Evolutionary conservation across 92 coral and sea anemone species (phyloP).

Genomic region (Blastomussa wellsi): DNA sequence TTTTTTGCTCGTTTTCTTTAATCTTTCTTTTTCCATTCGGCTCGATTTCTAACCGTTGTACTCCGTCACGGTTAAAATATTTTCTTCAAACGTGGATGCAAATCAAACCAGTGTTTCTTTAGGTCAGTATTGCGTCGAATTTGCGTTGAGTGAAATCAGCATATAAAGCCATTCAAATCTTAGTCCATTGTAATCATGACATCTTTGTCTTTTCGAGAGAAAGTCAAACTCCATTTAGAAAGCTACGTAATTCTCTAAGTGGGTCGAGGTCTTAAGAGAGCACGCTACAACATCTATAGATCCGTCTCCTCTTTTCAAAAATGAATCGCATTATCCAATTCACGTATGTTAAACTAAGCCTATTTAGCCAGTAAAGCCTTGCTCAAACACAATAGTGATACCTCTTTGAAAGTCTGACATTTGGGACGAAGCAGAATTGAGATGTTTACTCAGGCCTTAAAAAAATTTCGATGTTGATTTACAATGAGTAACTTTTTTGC

Average conservation of each 20-base stretch:
- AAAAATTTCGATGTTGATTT: constrained; percentile 2
- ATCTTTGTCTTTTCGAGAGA: neutral
- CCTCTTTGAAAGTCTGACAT: constrained; percentile 25
- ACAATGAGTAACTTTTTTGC: constrained; percentile 7
- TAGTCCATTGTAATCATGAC: neutral
- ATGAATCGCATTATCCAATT: neutral
- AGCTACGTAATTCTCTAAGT: neutral
- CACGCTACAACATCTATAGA: neutral
- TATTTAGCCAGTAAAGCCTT: neutral
- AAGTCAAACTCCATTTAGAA: neutral
- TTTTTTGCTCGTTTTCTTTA: neutral
- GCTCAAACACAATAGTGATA: constrained; percentile 1
- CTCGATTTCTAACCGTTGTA: neutral
- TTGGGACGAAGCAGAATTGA: constrained; percentile 9
- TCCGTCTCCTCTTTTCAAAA: neutral
- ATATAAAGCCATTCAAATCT: constrained; percentile 9
- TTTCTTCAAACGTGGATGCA: neutral
- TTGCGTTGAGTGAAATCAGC: neutral
- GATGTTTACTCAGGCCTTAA: constrained; percentile 15
- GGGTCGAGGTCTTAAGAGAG: neutral
- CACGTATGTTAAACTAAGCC: neutral
- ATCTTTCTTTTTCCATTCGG: constrained; percentile 13
- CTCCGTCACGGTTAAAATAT: neutral
- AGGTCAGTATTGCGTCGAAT: neutral
- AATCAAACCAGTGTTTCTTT: neutral